Conservation (phyloP, 2,888 invertebrate genomes). For the Acrobeloides nanus region DNA sequence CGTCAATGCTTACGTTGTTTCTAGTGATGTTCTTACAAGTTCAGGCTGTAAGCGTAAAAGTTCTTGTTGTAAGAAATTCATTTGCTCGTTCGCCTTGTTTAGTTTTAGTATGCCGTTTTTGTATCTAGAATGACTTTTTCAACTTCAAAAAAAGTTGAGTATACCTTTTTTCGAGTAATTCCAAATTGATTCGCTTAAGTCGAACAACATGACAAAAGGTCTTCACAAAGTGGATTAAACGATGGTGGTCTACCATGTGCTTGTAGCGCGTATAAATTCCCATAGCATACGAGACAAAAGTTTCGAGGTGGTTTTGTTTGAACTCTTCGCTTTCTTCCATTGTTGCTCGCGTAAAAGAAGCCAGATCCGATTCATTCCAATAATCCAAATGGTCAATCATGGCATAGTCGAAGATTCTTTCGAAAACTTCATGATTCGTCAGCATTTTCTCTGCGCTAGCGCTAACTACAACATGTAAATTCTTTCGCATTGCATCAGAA, state of each 20-base stretch:
- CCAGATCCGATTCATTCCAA: slow-evolving; percentile 16
- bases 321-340: slow-evolving; percentile 7
- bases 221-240: slow-evolving; percentile 14
- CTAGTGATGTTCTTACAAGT: slow-evolving; percentile 40
- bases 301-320: no score
- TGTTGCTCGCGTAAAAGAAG: slow-evolving; percentile 1
- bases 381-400: slow-evolving; percentile 17
- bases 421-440: slow-evolving; percentile 11
- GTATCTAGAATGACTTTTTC: slow-evolving; percentile 19
- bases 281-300: neutral
- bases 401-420: slow-evolving; percentile 21
- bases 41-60: slow-evolving; percentile 39
- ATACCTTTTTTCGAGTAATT: slow-evolving; percentile 26
- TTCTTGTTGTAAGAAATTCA: slow-evolving; percentile 38
- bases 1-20: slow-evolving; percentile 42
- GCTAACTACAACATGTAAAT: slow-evolving; percentile 18
- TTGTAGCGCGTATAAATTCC: slow-evolving; percentile 1
- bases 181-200: slow-evolving; percentile 18
- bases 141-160: neutral
- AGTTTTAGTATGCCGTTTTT: slow-evolving; percentile 46
- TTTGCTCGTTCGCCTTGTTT: slow-evolving; percentile 42
- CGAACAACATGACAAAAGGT: slow-evolving; percentile 24
- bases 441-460: slow-evolving; percentile 8
- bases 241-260: slow-evolving; percentile 2
- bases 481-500: slow-evolving; percentile 11